Evolutionary conservation across 2,113 vertebrate genomes (phyloP).

Genomic region (Eurypyga helias): DNA sequence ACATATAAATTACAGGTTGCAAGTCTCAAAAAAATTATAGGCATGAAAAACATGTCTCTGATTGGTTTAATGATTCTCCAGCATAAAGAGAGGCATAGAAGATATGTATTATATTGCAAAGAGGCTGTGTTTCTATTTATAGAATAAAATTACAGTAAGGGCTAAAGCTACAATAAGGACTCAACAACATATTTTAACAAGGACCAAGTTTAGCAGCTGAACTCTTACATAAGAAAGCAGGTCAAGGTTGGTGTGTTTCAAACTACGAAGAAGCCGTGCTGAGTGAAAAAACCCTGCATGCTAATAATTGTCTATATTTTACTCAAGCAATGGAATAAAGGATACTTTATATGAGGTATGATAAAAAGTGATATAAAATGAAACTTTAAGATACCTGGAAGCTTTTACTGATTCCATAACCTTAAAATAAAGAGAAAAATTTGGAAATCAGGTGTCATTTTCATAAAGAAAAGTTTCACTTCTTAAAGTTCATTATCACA

Average conservation of each 20-base stretch:
- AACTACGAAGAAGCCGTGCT: neutral
- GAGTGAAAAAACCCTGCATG: neutral
- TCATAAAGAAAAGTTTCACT: neutral
- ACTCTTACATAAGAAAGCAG: neutral
- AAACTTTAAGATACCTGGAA: neutral
- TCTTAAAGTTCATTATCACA: neutral
- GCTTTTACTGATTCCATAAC: neutral
- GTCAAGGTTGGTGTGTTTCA: neutral
- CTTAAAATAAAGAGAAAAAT: neutral
- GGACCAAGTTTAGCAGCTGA: neutral
- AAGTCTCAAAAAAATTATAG: conserved; percentile 4
- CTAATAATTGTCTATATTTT: neutral
- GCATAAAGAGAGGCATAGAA: neutral
- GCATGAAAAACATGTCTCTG: neutral
- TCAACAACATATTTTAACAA: neutral
- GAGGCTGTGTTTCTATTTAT: neutral
- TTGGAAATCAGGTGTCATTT: neutral
- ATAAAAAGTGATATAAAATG: neutral
- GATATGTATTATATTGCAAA: neutral
- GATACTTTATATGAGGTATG: neutral
- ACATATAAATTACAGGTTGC: conserved; percentile 1
- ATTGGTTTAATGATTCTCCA: conserved; percentile 29
- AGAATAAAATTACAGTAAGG: neutral
- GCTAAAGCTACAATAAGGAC: neutral
- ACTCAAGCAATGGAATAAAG: neutral